Conservation (phyloP, 2,797 vertebrate genomes). For the Perdix hodgsoniae region DNA sequence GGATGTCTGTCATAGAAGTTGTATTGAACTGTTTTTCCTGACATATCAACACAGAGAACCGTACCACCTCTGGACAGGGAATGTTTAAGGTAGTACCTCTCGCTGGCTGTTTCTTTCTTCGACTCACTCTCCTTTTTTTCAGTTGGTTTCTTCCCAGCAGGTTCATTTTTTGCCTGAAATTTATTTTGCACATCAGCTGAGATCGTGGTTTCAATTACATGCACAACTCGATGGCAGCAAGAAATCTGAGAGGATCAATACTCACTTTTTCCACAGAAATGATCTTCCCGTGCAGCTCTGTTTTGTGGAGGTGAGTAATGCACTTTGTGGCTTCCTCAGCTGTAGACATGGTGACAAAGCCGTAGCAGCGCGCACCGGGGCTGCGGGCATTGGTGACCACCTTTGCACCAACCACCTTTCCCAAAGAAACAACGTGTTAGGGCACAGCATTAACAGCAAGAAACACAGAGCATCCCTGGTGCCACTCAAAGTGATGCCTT, state of each 20-base stretch:
- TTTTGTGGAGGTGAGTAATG: constrained; percentile 93
- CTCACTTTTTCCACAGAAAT: constrained; percentile 96
- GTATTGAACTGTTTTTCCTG: not conserved
- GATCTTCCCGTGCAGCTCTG: constrained; percentile 94
- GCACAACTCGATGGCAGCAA: not conserved
- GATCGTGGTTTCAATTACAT: not conserved
- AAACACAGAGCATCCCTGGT: not conserved
- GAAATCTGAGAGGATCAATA: not conserved
- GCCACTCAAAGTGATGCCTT: not conserved
- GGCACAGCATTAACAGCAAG: not conserved
- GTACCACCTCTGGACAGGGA: constrained; percentile 73
- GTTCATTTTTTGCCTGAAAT: constrained; percentile 94
- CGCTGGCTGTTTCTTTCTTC: constrained; percentile 83
- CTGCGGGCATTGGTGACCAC: constrained; percentile 97
- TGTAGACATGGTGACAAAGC: constrained; percentile 97
- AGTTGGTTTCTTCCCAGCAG: constrained; percentile 90
- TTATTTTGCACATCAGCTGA: constrained; percentile 37
- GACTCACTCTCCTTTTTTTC: constrained; percentile 87
- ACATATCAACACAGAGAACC: not conserved
- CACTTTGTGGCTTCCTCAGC: constrained; percentile 93
- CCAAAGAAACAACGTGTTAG: not conserved
- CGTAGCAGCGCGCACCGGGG: constrained; percentile 95
- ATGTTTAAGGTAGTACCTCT: constrained; percentile 83
- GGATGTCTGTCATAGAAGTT: not conserved
- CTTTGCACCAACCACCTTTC: constrained; percentile 95